Percentiles rank a stretch among this genome's conserved stretches.
Conservation (phyloP, 1,140 invertebrate species). For the Drosophila navojoa region DNA sequence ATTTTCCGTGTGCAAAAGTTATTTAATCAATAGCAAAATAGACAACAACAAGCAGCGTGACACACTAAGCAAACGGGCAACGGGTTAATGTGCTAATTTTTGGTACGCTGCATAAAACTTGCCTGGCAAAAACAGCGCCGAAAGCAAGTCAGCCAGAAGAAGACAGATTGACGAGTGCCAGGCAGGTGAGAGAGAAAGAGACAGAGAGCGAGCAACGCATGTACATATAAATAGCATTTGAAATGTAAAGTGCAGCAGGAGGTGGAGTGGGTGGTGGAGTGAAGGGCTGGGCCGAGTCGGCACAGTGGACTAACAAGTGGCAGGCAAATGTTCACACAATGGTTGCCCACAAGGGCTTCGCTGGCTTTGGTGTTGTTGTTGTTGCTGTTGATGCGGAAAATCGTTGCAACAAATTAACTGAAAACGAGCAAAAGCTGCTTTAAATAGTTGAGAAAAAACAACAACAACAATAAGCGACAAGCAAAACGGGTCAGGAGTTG, state of each 20-base stretch:
- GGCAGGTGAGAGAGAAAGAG: not conserved
- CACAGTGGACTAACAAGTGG: conserved; percentile 43
- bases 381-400: conserved; percentile 69
- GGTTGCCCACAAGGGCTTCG: conserved; percentile 43
- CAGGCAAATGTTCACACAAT: conserved; percentile 43
- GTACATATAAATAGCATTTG: conserved; percentile 43
- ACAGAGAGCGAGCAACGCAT: not conserved
- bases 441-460: conserved; percentile 42
- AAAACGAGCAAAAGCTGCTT: conserved; percentile 67
- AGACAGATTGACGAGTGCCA: not conserved
- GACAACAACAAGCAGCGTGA: conserved; percentile 30
- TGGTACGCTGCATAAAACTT: conserved; percentile 50
- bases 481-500: conserved; percentile 68
- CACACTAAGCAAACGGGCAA: conserved; percentile 49
- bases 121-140: conserved; percentile 33
- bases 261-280: not conserved
- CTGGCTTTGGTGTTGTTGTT: not conserved
- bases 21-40: conserved; percentile 68
- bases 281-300: not conserved
- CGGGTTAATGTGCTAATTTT: conserved; percentile 80
- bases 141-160: conserved; percentile 21
- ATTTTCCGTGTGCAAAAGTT: conserved; percentile 55
- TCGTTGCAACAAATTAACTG: conserved; percentile 77
- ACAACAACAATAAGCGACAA: not conserved
- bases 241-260: not conserved